Evolutionary conservation across 2,888 invertebrate species (phyloP).

Genomic region (Sturmia bella): DNA sequence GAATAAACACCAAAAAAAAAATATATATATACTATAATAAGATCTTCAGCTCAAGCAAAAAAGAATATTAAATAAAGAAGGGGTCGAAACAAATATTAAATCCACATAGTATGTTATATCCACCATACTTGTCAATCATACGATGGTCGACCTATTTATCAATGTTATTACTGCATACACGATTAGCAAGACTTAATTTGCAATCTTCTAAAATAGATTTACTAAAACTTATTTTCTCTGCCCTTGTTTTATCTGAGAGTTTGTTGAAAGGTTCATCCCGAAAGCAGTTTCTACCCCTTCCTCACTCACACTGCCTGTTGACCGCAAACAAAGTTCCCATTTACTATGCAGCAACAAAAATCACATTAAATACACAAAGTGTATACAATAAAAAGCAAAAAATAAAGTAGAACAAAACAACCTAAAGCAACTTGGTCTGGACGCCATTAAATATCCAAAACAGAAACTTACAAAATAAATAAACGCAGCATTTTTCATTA

Average conservation of each 20-base stretch:
- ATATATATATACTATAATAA: no score
- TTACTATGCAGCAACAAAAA: slow-evolving; percentile 42
- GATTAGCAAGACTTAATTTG: no score
- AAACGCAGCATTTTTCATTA: background rate
- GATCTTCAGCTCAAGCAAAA: no score
- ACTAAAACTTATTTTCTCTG: background rate
- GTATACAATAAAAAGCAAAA: slow-evolving; percentile 11
- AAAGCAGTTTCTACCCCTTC: background rate
- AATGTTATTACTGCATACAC: no score
- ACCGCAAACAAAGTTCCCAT: slow-evolving; percentile 18
- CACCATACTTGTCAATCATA: no score
- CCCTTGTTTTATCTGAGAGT: background rate
- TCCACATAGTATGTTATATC: no score
- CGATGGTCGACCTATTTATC: no score
- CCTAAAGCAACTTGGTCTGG: background rate
- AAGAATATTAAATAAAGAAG: no score
- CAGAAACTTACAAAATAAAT: background rate
- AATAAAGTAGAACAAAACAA: background rate
- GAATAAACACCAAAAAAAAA: no score
- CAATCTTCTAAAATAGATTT: background rate
- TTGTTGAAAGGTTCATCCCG: no score
- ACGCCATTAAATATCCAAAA: background rate
- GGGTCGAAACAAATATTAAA: no score
- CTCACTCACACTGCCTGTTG: background rate
- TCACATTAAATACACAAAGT: slow-evolving; percentile 3